Evolutionary conservation across 1,140 invertebrate genomes (phyloP).

Genomic region (Globodera rostochiensis): DNA sequence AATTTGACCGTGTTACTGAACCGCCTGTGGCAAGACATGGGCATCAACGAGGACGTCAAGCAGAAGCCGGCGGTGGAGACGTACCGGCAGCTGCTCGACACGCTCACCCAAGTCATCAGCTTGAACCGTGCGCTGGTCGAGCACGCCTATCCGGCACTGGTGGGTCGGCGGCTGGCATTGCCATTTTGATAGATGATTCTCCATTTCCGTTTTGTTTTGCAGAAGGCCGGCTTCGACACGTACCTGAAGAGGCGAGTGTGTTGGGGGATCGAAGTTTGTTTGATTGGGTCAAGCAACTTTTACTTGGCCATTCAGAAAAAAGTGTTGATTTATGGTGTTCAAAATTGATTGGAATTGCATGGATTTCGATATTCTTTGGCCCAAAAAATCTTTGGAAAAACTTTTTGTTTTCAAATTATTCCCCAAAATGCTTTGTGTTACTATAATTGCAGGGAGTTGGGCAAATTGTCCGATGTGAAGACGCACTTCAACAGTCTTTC

Average conservation of each 20-base stretch:
- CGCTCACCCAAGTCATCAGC: slow-evolving; percentile 56
- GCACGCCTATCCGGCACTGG: slow-evolving; percentile 48
- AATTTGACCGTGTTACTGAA: slow-evolving; percentile 53
- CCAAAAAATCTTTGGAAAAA: slow-evolving; percentile 4
- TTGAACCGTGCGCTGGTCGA: slow-evolving; percentile 58
- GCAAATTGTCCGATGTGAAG: slow-evolving; percentile 52
- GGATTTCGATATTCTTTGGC: slow-evolving; percentile 16
- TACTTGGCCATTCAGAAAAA: background rate
- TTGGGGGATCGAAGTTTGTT: slow-evolving; percentile 19
- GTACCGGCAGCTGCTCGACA: slow-evolving; percentile 52
- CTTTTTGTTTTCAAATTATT: slow-evolving; percentile 19
- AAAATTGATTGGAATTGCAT: background rate
- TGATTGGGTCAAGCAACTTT: slow-evolving; percentile 7
- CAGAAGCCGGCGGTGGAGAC: slow-evolving; percentile 35
- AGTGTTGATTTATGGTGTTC: too few relatives aligned
- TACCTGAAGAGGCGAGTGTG: slow-evolving; percentile 27
- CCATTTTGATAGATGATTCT: slow-evolving; percentile 5
- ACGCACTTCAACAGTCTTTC: slow-evolving; percentile 57
- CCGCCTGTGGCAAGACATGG: slow-evolving; percentile 49
- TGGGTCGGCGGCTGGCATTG: slow-evolving; percentile 43
- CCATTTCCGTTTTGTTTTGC: slow-evolving; percentile 16
- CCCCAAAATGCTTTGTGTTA: too few relatives aligned
- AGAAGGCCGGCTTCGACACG: slow-evolving; percentile 16
- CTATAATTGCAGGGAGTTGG: slow-evolving; percentile 55
- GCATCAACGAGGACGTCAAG: slow-evolving; percentile 35